Evolutionary conservation across 2,888 invertebrate genomes (phyloP), one percentile per base, ranked within the genome.

Genomic region (Metacarcinus magister): DNA sequence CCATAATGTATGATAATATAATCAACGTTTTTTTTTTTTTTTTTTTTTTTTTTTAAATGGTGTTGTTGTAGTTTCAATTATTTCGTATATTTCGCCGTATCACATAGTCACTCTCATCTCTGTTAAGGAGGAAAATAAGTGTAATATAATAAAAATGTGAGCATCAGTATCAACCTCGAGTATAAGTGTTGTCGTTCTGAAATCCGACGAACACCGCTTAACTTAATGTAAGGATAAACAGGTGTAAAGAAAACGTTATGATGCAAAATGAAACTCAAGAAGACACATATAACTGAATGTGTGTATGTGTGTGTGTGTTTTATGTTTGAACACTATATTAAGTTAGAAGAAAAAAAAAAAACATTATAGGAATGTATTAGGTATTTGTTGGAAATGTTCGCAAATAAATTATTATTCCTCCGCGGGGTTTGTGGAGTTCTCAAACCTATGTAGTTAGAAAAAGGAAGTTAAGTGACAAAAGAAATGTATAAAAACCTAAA

Each of bases 211-310:
- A 87, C 87, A 87, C 87, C 39, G 39, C 39, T 39, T n/a, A 87
- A 39, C n/a, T 16, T 87, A 87, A 87, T 87, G 87, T 87, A 2
- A 87, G 39, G 19, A 87, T 3, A 39, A 39, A 87, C 2, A 39
- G 39, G 19, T 39, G 28, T 39, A 87, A 82, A 16, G 32, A 87
- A 39, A 87, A 39, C 32, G 39, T n/a, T 2, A 39, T 87, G 87
- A 87, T 87, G 87, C 39, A 87, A 39, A 87, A 87, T 87, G 87
- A 19, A 87, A 87, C 87, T 87, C 16, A 87, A 87, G 87, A 87
- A 87, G 32, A 87, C 23, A 19, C 60, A 23, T 60, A 23, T 23
- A 23, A 23, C 23, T 60, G 23, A 10, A 5, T 60, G 23, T 60
- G 19, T 60, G 60, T 23, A 19, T 60, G 16, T 54, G 13, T 32